Evolutionary conservation across 2,113 vertebrate species (phyloP).

Genomic region (Semicossyphus pulcher): DNA sequence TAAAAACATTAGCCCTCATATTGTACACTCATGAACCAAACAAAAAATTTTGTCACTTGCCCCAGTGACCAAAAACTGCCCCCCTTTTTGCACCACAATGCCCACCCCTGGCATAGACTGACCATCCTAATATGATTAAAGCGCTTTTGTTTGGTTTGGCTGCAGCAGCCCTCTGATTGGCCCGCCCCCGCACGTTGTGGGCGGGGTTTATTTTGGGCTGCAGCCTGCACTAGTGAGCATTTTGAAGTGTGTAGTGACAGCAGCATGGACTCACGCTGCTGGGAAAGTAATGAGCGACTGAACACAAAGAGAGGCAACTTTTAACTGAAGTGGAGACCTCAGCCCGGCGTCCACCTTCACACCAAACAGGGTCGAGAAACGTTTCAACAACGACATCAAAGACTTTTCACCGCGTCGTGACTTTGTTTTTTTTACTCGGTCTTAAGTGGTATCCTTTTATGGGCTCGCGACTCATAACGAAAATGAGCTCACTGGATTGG

Average conservation of each 20-base stretch:
- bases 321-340: neutral
- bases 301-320: neutral
- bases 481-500: constrained; percentile 32
- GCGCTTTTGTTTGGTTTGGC: constrained; percentile 7
- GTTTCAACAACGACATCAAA: neutral
- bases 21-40: too few relatives aligned
- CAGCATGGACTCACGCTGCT: constrained; percentile 20
- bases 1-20: too few relatives aligned
- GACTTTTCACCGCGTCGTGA: constrained; percentile 14
- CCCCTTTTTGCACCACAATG: too few relatives aligned
- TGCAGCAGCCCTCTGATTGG: constrained; percentile 52
- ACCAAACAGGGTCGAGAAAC: neutral
- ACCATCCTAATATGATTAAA: neutral
- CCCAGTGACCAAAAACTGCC: too few relatives aligned
- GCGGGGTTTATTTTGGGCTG: constrained; percentile 36
- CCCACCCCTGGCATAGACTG: too few relatives aligned
- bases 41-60: too few relatives aligned
- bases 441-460: neutral
- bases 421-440: constrained; percentile 18
- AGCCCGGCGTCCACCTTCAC: too few relatives aligned
- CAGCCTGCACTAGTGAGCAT: neutral
- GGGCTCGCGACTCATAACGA: neutral
- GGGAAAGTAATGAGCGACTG: neutral
- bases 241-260: constrained; percentile 20
- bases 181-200: constrained; percentile 36